Evolutionary conservation across 2,113 vertebrate species (phyloP), one percentile per base, ranked within the genome.

Genomic region (Athene cunicularia): DNA sequence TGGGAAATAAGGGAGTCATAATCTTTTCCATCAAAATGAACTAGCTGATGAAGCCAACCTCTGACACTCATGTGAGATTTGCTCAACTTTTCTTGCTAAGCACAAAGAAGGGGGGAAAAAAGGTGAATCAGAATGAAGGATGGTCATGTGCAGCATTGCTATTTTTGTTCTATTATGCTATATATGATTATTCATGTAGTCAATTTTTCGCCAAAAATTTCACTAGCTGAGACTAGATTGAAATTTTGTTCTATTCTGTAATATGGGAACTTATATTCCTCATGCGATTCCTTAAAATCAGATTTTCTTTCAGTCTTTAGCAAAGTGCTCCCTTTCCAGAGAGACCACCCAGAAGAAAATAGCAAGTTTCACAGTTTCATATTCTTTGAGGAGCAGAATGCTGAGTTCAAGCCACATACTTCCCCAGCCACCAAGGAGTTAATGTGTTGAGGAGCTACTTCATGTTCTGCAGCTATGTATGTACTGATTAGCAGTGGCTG

Each of bases 401-500:
- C 18, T 30, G 37, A 75, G 33, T 30, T 93, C 63, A 32, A 94
- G 58, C 15, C 41, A n/a, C 24, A 41, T 14, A 49, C 37, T 68
- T 14, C 71, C 7, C 53, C 94, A 93, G 95, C 9, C 73, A 89
- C 60, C 30, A 93, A 96, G 52, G 84, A 93, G 94, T 96, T 96
- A 94, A 95, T 14, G 41, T 43, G 66, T 20, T 75, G 52, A 94
- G 81, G 90, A 94, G 93, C 92, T 95, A 91, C 87, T 85, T 86
- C 81, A 75, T 49, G 58, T 85, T 94, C 77, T 93, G 74, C 77
- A 80, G 73, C 80, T 89, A 76, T 52, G 89, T 91, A 87, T 37
- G 84, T 72, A 76, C 93, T 76, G 92, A 96, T 94, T 89, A 94
- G 90, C 74, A 52, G 96, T 80, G 93, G 84, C 41, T 96, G 88